A percentile compares a stretch with the other conserved stretches of the same genome.
Conservation (phyloP, 2,888 invertebrate species). For the Heliconius charithonia region DNA sequence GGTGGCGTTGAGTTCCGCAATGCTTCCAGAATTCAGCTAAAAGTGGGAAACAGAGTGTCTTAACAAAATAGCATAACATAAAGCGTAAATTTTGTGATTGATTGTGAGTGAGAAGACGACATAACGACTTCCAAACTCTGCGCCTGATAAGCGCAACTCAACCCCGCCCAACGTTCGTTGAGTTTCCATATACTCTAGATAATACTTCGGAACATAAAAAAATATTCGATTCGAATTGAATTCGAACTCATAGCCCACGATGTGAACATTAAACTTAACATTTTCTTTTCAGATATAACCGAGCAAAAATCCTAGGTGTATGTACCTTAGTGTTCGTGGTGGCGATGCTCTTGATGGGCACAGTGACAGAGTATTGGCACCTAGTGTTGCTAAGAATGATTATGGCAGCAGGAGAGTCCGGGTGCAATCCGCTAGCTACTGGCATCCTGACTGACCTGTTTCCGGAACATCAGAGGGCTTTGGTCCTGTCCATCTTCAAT, state of each 20-base stretch:
- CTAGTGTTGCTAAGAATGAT: slow-evolving; percentile 92
- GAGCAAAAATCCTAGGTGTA: slow-evolving; percentile 89
- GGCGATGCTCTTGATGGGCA: slow-evolving; percentile 93
- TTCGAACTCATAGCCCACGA: not conserved
- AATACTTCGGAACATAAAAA: too few relatives aligned
- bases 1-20: too few relatives aligned
- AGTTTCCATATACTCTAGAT: too few relatives aligned
- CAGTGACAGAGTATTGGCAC: slow-evolving; percentile 95
- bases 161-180: too few relatives aligned
- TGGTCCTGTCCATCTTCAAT: slow-evolving; percentile 96
- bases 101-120: too few relatives aligned
- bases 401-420: slow-evolving; percentile 94
- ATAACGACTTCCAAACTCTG: too few relatives aligned
- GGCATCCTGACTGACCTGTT: slow-evolving; percentile 93
- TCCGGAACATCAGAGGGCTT: slow-evolving; percentile 90
- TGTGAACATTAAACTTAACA: not conserved
- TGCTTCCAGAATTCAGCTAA: too few relatives aligned
- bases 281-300: slow-evolving; percentile 82
- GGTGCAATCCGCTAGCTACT: slow-evolving; percentile 93
- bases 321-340: slow-evolving; percentile 92
- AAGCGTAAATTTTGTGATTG: too few relatives aligned
- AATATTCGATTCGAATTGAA: too few relatives aligned
- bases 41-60: too few relatives aligned
- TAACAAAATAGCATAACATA: too few relatives aligned
- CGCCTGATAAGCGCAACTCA: too few relatives aligned